Percentiles rank a stretch among this genome's conserved stretches.
These are phyloP conservation scores for Camelus bactrianus DNA, from an alignment of 2,113 vertebrate species.

Conservation along the genomic window DNA sequence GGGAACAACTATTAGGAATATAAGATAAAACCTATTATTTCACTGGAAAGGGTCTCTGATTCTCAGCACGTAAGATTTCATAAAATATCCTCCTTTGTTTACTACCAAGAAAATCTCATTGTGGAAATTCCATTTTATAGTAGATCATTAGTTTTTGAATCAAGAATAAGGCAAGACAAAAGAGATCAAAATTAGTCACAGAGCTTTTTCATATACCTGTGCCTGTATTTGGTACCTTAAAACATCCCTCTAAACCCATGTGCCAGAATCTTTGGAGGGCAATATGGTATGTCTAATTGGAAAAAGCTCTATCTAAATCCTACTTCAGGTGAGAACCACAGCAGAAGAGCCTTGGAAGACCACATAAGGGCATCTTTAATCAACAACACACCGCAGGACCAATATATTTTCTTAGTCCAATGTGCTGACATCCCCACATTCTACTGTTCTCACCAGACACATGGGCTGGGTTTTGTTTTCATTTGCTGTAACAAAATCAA, in stretches of 20 bases:
- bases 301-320: neutral
- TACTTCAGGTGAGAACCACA: neutral
- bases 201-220: neutral
- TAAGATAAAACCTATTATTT: neutral
- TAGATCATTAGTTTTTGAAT: neutral
- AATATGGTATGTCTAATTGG: neutral
- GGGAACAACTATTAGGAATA: neutral
- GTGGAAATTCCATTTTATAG: conserved; percentile 29
- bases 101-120: conserved; percentile 38
- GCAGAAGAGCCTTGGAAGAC: neutral
- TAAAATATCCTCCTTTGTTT: neutral
- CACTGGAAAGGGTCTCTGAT: neutral
- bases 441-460: conserved; percentile 42
- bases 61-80: neutral
- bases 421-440: conserved; percentile 34
- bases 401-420: conserved; percentile 23
- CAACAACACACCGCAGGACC: neutral
- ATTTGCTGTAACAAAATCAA: conserved; percentile 33
- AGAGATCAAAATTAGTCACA: neutral
- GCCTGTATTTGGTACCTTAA: conserved; percentile 14
- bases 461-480: conserved; percentile 21
- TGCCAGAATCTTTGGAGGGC: neutral
- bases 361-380: conserved; percentile 25
- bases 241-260: neutral
- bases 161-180: neutral